Conservation (phyloP, 1,140 invertebrate genomes). For the Rhizoglyphus robini region DNA sequence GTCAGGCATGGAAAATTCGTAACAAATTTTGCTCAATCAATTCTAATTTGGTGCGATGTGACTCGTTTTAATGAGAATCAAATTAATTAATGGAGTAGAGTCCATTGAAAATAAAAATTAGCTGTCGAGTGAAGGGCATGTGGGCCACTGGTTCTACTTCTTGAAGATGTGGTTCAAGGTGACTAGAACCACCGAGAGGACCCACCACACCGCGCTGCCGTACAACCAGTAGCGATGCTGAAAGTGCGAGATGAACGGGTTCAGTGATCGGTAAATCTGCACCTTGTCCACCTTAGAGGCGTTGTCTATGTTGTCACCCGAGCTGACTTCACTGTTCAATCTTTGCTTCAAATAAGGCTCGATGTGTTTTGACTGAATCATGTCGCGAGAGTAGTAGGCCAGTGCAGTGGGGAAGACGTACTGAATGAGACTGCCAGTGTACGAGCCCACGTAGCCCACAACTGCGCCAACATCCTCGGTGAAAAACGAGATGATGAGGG, state of each 20-base stretch:
- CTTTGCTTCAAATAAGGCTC: background rate
- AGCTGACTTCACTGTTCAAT: too few relatives aligned
- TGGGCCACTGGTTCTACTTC: too few relatives aligned
- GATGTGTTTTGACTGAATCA: background rate
- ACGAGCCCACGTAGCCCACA: background rate
- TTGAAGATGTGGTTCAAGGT: background rate
- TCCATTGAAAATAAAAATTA: too few relatives aligned
- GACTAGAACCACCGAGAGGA: background rate
- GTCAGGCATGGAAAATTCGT: too few relatives aligned
- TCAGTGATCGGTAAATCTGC: background rate
- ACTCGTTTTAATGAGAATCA: too few relatives aligned
- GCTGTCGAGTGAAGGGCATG: too few relatives aligned
- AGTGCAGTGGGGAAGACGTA: background rate
- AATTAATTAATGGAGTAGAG: too few relatives aligned
- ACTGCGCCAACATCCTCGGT: background rate
- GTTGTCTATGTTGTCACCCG: background rate
- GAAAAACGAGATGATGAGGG: background rate
- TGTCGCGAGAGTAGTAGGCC: background rate
- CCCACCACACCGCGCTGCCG: background rate
- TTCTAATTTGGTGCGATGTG: too few relatives aligned
- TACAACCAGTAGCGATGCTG: background rate
- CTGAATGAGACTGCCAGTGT: background rate
- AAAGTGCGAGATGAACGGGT: background rate
- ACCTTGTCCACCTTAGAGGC: background rate
- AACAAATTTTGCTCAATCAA: too few relatives aligned